Percentiles rank a stretch among this genome's conserved stretches.
These are phyloP conservation scores for Drosophila paucipuncta DNA, from an alignment of 2,888 invertebrate species.

Conservation along the genomic window DNA sequence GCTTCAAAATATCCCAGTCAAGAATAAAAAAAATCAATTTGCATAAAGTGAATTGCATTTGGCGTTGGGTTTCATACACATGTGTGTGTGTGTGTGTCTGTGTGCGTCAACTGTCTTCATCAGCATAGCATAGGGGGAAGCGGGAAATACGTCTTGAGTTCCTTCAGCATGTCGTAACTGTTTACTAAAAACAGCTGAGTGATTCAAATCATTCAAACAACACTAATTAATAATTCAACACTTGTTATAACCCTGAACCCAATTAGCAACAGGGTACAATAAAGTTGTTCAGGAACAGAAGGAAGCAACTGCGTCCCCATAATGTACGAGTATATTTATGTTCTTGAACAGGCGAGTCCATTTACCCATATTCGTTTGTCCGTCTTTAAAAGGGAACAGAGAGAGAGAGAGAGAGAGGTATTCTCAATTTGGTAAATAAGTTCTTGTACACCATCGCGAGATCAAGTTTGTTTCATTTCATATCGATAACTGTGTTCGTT, in stretches of 20 bases:
- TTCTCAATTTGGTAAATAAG: neutral
- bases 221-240: constrained; percentile 10
- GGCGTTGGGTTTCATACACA: constrained; percentile 33
- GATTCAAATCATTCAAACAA: neutral
- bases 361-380: neutral
- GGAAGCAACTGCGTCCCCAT: neutral
- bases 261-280: neutral
- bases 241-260: neutral
- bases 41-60: constrained; percentile 71
- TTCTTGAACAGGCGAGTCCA: neutral
- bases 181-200: constrained; percentile 9
- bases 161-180: constrained; percentile 22
- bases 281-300: neutral
- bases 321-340: neutral
- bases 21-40: constrained; percentile 41
- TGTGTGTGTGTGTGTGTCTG: neutral
- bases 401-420: neutral
- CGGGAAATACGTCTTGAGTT: constrained; percentile 5
- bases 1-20: constrained; percentile 3
- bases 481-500: neutral
- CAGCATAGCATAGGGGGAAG: constrained; percentile 1
- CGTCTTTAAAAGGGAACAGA: neutral
- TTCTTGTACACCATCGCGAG: neutral
- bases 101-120: constrained; percentile 24
- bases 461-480: neutral